Conservation (phyloP, 2,113 vertebrate genomes). For the Platichthys flesus region DNA sequence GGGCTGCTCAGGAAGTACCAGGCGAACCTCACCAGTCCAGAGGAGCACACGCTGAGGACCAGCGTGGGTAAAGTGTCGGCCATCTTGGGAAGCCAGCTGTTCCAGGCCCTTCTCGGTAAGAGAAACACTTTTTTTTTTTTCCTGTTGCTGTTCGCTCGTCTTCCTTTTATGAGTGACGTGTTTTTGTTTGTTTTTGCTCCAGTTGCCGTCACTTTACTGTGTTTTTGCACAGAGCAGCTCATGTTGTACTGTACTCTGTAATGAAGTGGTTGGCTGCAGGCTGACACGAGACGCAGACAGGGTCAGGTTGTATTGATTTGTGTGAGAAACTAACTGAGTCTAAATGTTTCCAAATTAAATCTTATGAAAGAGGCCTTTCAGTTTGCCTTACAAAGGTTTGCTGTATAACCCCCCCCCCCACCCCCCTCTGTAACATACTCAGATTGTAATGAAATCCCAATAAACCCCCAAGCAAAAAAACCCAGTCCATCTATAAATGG, state of each 20-base stretch:
- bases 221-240: background rate
- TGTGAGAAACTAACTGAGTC: conserved; percentile 59
- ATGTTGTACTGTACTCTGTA: background rate
- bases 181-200: background rate
- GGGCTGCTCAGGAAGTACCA: conserved; percentile 87
- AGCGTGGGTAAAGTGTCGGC: conserved; percentile 87
- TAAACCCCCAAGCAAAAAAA: conserved; percentile 46
- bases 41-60: conserved; percentile 86
- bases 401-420: conserved; percentile 40
- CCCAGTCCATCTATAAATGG: conserved; percentile 32
- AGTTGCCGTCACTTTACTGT: background rate
- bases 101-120: conserved; percentile 90
- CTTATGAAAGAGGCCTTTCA: conserved; percentile 78
- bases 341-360: conserved; percentile 70
- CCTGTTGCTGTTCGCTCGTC: background rate
- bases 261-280: conserved; percentile 24
- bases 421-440: conserved; percentile 33
- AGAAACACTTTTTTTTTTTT: conserved; percentile 13
- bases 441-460: conserved; percentile 66
- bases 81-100: conserved; percentile 88
- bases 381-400: conserved; percentile 65
- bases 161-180: background rate
- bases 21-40: conserved; percentile 84
- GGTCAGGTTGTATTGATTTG: conserved; percentile 74
- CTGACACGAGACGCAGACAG: conserved; percentile 41